These are phyloP conservation scores for Megalops cyprinoides DNA, from an alignment of 2,797 vertebrate genomes.

Conservation along the genomic window DNA sequence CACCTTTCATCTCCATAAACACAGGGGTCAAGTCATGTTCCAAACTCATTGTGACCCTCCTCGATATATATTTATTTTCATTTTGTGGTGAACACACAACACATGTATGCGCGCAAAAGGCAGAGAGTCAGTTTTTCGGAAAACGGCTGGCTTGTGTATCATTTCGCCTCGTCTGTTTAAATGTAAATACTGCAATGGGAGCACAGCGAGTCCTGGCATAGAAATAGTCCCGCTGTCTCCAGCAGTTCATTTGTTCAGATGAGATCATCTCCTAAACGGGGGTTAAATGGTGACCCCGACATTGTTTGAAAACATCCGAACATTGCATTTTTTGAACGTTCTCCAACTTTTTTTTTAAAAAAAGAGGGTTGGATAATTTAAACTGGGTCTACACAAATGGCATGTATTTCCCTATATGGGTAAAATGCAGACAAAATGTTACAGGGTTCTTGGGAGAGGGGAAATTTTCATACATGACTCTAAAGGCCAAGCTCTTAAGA, in stretches of 20 bases:
- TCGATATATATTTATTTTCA: conserved; percentile 17
- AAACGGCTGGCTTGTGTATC: neutral
- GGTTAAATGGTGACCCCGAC: neutral
- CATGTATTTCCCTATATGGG: conserved; percentile 43
- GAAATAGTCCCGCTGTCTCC: neutral
- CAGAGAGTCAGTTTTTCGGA: neutral
- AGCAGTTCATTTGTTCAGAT: neutral
- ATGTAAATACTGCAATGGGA: neutral
- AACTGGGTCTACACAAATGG: neutral
- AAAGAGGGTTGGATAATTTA: conserved; percentile 26
- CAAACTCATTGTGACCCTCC: conserved; percentile 27
- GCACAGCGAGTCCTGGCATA: neutral
- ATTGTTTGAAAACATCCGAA: neutral
- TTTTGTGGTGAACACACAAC: neutral
- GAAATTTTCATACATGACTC: neutral
- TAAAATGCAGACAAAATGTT: conserved; percentile 32
- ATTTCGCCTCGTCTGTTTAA: neutral
- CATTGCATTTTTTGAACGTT: neutral
- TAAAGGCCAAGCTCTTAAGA: conserved; percentile 34
- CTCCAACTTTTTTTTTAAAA: conserved; percentile 3
- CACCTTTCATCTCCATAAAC: conserved; percentile 42
- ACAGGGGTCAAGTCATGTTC: conserved; percentile 33
- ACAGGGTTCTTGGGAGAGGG: neutral
- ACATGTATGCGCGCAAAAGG: neutral
- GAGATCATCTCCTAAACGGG: neutral